Base-by-base conservation (phyloP, 2,888 invertebrate species). In the Hyppa rectilinea region DNA sequence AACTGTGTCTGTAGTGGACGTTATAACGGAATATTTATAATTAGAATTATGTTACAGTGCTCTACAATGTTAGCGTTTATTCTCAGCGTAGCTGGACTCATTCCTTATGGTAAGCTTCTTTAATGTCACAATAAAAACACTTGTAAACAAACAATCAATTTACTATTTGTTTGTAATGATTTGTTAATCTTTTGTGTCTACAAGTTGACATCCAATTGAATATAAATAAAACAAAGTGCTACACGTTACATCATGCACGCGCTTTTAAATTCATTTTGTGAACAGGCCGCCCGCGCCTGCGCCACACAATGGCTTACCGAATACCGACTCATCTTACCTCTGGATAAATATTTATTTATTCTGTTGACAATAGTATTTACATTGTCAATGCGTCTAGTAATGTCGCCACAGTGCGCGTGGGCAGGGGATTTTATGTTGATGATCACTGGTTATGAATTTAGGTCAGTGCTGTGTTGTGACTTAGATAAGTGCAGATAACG, bases 351-450 rank as follows among this genome's bases (percentile, higher is more conserved):
- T 95, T 95, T 95, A 95, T 95, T 93, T 93, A 92, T 94, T 94
- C 92, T 92, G 95, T 95, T 94, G 95, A 95, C 95, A 95, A 94
- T 92, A 89, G 90, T 94, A 95, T 95, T 95, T 94, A 95, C 95
- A 95, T 95, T 93, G 93, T 93, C 88, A 93, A 90, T 90, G 89
- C 85, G 88, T 88, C 88, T 89, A 89, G 90, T 88, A 87, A 88
- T 91, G 93, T 93, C 89, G 88, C 91, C 90, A 91, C 88, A 88
- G 87, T 75, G 84, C 85, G 94, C 92, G 94, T 95, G 90, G 95
- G 95, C 86, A 81, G 89, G 71, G 78, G 87, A 88, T 90, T 91
- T 91, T 91, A 87, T 92, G 91, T 91, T 91, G 92, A 92, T 92
- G 92, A 92, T 92, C 92, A 88, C 90, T 91, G 87, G 88, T 90